A percentile compares a stretch with the other conserved stretches of the same genome.
Evolutionary conservation across 2,797 vertebrate species (phyloP).

Genomic region (Leptoclinus maculatus): DNA sequence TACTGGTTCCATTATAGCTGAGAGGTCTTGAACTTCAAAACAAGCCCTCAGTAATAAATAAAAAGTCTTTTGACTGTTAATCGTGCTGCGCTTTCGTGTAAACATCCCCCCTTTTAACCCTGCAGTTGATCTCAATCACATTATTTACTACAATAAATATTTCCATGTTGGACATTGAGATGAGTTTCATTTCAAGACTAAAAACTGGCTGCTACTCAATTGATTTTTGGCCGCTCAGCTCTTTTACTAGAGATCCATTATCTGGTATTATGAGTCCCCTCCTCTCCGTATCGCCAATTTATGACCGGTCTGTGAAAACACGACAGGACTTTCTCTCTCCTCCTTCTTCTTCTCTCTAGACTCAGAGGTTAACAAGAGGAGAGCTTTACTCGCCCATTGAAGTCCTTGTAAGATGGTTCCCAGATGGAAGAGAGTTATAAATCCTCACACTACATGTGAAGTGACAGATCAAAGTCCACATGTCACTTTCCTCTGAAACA

Average conservation of each 20-base stretch:
- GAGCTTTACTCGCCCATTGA: conserved; percentile 32
- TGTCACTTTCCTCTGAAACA: conserved; percentile 19
- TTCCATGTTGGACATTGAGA: conserved; percentile 10
- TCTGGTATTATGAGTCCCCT: conserved; percentile 54
- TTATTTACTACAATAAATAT: conserved; percentile 33
- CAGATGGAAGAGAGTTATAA: conserved; percentile 75
- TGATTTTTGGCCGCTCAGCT: conserved; percentile 39
- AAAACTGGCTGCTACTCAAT: conserved; percentile 47
- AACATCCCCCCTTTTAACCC: conserved; percentile 41
- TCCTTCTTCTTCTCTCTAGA: conserved; percentile 17
- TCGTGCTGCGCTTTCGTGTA: background rate
- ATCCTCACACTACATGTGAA: conserved; percentile 60
- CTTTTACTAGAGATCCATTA: conserved; percentile 58
- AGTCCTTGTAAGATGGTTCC: conserved; percentile 71
- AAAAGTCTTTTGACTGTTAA: conserved; percentile 21
- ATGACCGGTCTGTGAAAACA: conserved; percentile 72
- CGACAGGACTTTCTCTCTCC: conserved; percentile 58
- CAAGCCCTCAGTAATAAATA: conserved; percentile 35
- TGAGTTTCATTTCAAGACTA: conserved; percentile 21
- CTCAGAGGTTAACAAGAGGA: conserved; percentile 51
- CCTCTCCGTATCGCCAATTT: conserved; percentile 65
- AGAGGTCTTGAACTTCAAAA: conserved; percentile 49
- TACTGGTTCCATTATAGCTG: conserved; percentile 32
- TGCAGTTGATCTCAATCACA: conserved; percentile 26
- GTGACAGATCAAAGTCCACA: conserved; percentile 65